These are phyloP conservation scores for Apogon hyalosoma DNA, from an alignment of 2,797 vertebrate genomes.

Conservation along the genomic window DNA sequence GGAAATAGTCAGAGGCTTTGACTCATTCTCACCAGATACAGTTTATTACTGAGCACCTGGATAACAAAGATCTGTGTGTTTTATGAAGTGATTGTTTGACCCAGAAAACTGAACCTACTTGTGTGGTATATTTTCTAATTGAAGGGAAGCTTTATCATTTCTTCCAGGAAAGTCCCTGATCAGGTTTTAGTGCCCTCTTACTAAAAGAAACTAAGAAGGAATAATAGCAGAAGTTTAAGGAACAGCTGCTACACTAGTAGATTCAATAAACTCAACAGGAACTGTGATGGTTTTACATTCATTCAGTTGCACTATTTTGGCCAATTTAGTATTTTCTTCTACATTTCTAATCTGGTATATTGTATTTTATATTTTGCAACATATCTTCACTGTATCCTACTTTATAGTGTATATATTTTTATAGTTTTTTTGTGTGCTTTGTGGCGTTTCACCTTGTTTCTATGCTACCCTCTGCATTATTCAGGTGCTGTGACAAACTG, in stretches of 20 bases:
- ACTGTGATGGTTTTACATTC: too few relatives aligned
- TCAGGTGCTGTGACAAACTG: too few relatives aligned
- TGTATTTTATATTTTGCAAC: too few relatives aligned
- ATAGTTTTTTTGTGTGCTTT: too few relatives aligned
- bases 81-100: not conserved
- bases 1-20: slow-evolving; percentile 17
- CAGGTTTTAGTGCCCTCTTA: not conserved
- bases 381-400: too few relatives aligned
- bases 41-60: not conserved
- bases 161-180: not conserved
- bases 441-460: too few relatives aligned
- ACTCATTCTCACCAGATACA: not conserved
- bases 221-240: not conserved
- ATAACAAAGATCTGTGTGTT: not conserved
- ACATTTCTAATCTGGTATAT: too few relatives aligned
- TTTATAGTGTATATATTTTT: too few relatives aligned
- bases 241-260: slow-evolving; percentile 1
- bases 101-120: slow-evolving; percentile 1
- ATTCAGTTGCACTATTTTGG: too few relatives aligned
- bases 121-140: not conserved
- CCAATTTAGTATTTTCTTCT: too few relatives aligned
- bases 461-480: too few relatives aligned
- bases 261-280: too few relatives aligned
- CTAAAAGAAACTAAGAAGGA: not conserved
- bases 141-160: not conserved